A percentile compares a stretch with the other conserved stretches of the same genome.
These are phyloP conservation scores for Eristalis intricaria DNA, from an alignment of 2,888 invertebrate species.

Conservation along the genomic window DNA sequence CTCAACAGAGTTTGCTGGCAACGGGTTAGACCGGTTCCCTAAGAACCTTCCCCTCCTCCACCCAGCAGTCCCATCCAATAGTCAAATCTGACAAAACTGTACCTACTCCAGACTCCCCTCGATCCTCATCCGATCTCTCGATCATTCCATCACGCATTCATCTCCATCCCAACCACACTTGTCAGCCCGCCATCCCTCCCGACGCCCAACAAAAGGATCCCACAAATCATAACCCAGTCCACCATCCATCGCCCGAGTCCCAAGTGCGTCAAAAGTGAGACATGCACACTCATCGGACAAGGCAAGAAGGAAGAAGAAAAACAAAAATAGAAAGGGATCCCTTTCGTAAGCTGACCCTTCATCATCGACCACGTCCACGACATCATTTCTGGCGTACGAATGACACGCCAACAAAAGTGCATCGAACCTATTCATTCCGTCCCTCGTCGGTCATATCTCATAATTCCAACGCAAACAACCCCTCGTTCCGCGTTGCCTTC, in stretches of 20 bases:
- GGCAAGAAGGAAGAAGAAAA: background rate
- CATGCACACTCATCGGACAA: constrained; percentile 30
- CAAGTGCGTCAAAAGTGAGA: constrained; percentile 66
- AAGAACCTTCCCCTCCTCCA: background rate
- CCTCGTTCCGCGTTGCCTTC: background rate
- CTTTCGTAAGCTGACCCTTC: constrained; percentile 59
- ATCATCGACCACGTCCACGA: constrained; percentile 44
- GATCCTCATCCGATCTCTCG: background rate
- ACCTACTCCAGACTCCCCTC: background rate
- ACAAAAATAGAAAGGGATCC: constrained; percentile 6
- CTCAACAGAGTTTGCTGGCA: too few relatives aligned
- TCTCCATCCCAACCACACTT: background rate
- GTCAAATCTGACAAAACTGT: constrained; percentile 31
- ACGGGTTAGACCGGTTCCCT: background rate
- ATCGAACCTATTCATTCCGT: constrained; percentile 45
- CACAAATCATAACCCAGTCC: constrained; percentile 28
- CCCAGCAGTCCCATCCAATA: background rate
- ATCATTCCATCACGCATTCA: constrained; percentile 3
- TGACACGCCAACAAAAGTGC: constrained; percentile 67
- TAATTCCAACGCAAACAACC: constrained; percentile 62
- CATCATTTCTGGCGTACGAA: constrained; percentile 66
- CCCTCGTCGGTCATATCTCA: constrained; percentile 53
- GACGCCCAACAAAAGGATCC: constrained; percentile 23
- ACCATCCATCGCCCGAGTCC: constrained; percentile 50
- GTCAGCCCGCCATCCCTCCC: constrained; percentile 11